These are phyloP conservation scores for Penaeus japonicus DNA, from an alignment of 1,140 invertebrate genomes.

Conservation along the genomic window DNA sequence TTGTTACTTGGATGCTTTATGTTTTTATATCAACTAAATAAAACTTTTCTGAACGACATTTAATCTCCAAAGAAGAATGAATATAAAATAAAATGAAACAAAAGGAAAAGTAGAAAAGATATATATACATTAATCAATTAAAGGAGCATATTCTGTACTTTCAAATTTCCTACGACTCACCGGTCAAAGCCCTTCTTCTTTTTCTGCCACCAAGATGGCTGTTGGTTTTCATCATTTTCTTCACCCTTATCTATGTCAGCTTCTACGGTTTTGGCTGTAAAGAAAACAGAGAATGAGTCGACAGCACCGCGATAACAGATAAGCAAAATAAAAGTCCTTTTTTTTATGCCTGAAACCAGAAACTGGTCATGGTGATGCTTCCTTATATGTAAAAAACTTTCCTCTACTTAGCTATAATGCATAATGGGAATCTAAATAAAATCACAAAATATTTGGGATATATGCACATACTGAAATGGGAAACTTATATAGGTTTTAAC, in stretches of 20 bases:
- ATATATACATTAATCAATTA: not conserved
- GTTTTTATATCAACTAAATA: too few species aligned
- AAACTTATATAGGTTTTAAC: not conserved
- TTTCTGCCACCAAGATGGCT: conserved; percentile 80
- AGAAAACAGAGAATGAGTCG: conserved; percentile 41
- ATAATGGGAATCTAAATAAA: conserved; percentile 3
- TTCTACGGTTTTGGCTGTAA: conserved; percentile 74
- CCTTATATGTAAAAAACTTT: not conserved
- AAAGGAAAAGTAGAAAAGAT: not conserved
- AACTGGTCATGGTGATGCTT: too few species aligned
- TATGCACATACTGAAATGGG: too few species aligned
- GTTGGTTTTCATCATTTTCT: conserved; percentile 73
- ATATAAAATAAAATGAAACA: too few species aligned
- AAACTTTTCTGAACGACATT: too few species aligned
- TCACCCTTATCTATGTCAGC: conserved; percentile 84
- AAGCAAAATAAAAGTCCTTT: too few species aligned
- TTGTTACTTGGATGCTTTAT: too few species aligned
- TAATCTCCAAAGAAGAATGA: too few species aligned
- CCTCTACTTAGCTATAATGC: not conserved
- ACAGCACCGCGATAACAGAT: not conserved
- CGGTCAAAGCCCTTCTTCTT: conserved; percentile 85
- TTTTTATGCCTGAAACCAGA: too few species aligned
- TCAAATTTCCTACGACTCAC: conserved; percentile 60
- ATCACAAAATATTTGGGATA: not conserved
- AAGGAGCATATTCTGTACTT: not conserved